Evolutionary conservation across 1,140 invertebrate genomes (phyloP).

Genomic region (Pseudomyrmex flavicornis): DNA sequence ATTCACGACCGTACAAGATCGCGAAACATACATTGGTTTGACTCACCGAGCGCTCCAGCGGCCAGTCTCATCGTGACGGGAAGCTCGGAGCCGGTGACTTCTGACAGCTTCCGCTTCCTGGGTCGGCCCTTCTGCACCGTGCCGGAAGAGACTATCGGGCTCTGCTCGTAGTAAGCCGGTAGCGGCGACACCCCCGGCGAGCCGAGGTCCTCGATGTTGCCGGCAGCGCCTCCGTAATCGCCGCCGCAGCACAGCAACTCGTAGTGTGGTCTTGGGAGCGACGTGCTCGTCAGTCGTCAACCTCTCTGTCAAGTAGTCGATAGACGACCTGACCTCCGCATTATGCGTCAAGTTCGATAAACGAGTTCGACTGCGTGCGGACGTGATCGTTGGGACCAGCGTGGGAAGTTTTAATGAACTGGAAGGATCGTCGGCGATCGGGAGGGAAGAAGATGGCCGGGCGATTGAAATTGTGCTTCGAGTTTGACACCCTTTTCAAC

Average conservation of each 20-base stretch:
- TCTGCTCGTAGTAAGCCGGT: conserved; percentile 86
- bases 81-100: conserved; percentile 86
- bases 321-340: conserved; percentile 69
- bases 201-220: conserved; percentile 86
- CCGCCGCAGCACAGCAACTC: conserved; percentile 87
- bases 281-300: conserved; percentile 76
- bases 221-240: conserved; percentile 86
- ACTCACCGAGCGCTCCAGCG: conserved; percentile 89
- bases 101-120: conserved; percentile 90
- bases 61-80: conserved; percentile 90
- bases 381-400: conserved; percentile 3
- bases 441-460: not conserved
- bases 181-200: conserved; percentile 86
- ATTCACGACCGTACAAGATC: conserved; percentile 25
- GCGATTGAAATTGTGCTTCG: not conserved
- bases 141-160: conserved; percentile 83
- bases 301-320: conserved; percentile 76
- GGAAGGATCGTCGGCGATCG: not conserved
- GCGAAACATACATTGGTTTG: conserved; percentile 24
- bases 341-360: conserved; percentile 72
- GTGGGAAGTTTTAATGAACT: not conserved
- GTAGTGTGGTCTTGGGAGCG: conserved; percentile 87
- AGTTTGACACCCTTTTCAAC: too few species aligned
- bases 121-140: conserved; percentile 92
- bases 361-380: conserved; percentile 57